These are phyloP conservation scores for Podiceps cristatus DNA, from an alignment of 2,113 vertebrate species.

Conservation along the genomic window DNA sequence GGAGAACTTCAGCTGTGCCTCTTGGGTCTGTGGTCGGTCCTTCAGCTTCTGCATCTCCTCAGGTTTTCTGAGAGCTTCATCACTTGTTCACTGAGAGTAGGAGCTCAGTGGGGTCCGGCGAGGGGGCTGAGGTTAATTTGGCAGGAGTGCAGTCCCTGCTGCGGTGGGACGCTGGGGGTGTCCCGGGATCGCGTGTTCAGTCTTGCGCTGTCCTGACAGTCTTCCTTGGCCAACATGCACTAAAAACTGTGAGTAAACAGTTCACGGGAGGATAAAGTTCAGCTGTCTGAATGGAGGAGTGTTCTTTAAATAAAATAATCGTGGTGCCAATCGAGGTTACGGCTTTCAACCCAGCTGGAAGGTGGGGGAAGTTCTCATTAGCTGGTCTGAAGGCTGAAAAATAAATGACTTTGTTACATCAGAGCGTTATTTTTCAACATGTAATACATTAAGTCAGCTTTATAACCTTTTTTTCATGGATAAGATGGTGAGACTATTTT, in stretches of 20 bases:
- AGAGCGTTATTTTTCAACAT: neutral
- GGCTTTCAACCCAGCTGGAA: neutral
- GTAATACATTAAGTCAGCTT: slow-evolving; percentile 17
- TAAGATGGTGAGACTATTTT: neutral
- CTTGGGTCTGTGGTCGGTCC: neutral
- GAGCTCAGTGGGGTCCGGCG: neutral
- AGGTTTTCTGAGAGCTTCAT: neutral
- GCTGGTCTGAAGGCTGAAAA: neutral
- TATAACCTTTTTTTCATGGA: neutral
- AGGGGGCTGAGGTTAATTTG: neutral
- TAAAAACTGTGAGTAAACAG: neutral
- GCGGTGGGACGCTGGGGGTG: neutral
- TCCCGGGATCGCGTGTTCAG: fast-evolving
- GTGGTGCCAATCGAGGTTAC: neutral
- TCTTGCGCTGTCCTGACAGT: neutral
- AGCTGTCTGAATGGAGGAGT: neutral
- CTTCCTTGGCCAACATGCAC: neutral
- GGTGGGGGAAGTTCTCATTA: neutral
- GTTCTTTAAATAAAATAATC: neutral
- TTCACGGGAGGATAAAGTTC: neutral
- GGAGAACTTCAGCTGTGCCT: neutral
- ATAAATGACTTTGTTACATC: neutral
- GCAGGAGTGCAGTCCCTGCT: neutral
- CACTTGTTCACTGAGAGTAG: neutral
- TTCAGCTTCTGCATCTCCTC: neutral